Evolutionary conservation across 2,888 invertebrate genomes (phyloP), one percentile per base, ranked within the genome.

Genomic region (Charanyca ferruginea): DNA sequence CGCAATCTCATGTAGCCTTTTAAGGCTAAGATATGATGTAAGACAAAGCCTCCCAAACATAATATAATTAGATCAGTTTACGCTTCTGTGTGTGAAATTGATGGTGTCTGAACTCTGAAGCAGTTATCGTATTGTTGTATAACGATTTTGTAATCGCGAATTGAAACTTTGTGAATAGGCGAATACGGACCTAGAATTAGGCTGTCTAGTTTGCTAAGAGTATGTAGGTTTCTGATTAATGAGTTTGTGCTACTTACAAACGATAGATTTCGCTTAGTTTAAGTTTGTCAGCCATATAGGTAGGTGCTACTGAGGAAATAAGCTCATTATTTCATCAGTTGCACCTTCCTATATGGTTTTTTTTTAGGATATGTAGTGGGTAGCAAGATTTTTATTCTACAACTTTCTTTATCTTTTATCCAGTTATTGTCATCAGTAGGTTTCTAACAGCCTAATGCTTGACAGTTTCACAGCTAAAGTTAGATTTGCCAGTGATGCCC

Each of bases 1-100:
- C 87, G 89, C 83, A 93, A 94, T 84, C 77, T 82, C 70, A 79
- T 79, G 77, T 81, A 80, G 81, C 81, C 83, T 79, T 83, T 83
- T 65, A 83, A 83, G 69, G 72, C 68, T 72, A 73, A 79, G 77
- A 82, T 69, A 71, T 88, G 86, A 89, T 81, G 88, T 85, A 89
- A 88, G 83, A 81, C 81, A 81, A 81, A 79, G 83, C 77, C 71
- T 83, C 80, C 75, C 64, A 78, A 81, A 83, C 79, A 71, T 79
- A 75, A 73, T 79, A 75, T 85, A 89, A 89, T 88, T 89, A 86
- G 85, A 85, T 80, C 85, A 76, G 77, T 85, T 83, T 81, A 75
- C 74, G 73, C 77, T 55, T 74, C 65, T 71, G 66, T 77, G 52
- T 71, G 75, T 58, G 76, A 78, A 77, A 80, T 73, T 65, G 69